phyloP scores from a whole-genome alignment of 1,140 invertebrate species.

The Samia ricini region DNA sequence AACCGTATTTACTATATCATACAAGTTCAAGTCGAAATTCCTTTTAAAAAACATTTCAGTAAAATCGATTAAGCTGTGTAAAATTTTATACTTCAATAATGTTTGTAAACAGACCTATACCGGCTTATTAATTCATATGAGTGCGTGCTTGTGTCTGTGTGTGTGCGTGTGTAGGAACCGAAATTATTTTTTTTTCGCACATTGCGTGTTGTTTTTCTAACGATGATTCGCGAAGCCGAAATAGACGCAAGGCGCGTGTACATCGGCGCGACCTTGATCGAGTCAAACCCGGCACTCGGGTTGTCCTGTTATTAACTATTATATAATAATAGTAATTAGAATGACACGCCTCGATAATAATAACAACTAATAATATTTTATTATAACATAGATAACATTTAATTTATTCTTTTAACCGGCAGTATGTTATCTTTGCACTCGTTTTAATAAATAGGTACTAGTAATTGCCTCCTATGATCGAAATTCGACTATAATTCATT shows the following conservation, averaged over 20 bases:
- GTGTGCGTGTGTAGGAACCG: not conserved
- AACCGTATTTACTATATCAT: too few species aligned
- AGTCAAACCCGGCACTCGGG: constrained; percentile 5
- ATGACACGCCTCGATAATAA: not conserved
- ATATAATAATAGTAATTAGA: not conserved
- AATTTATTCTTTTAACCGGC: too few species aligned
- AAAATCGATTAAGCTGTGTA: too few species aligned
- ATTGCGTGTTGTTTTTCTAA: not conserved
- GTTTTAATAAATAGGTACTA: too few species aligned
- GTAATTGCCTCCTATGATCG: too few species aligned
- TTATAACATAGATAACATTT: not conserved
- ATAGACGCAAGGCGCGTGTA: constrained; percentile 13
- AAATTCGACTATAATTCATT: too few species aligned
- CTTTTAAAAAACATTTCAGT: too few species aligned
- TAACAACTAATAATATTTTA: not conserved
- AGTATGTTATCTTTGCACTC: too few species aligned
- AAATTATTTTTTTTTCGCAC: constrained; percentile 2
- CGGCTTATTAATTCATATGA: too few species aligned
- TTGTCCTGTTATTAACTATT: not conserved
- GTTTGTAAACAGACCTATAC: not conserved
- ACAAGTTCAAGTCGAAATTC: too few species aligned
- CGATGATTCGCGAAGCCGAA: constrained; percentile 21
- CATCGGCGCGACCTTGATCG: constrained; percentile 23
- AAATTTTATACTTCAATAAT: not conserved
- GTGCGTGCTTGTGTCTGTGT: not conserved